These are phyloP conservation scores for Cydia pomonella DNA, from an alignment of 1,140 invertebrate species.

Conservation along the genomic window DNA sequence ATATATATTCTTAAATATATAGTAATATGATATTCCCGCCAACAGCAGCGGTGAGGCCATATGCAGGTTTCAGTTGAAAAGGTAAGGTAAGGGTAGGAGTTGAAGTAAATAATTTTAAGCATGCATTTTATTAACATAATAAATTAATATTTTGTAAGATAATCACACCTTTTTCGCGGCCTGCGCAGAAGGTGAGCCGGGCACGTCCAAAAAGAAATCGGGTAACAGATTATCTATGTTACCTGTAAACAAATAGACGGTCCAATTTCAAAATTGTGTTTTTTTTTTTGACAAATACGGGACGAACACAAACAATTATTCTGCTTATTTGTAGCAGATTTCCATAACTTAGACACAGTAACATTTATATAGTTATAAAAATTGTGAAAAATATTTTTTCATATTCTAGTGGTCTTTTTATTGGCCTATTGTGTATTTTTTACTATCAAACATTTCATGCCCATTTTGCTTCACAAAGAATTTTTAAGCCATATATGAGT, in stretches of 20 bases:
- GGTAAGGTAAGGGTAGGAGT: background rate
- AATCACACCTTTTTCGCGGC: conserved; percentile 55
- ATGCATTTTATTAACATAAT: conserved; percentile 8
- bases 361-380: too few species aligned
- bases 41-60: background rate
- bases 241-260: conserved; percentile 74
- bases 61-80: conserved; percentile 2
- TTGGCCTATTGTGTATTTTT: too few species aligned
- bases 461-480: too few species aligned
- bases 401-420: too few species aligned
- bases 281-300: conserved; percentile 35
- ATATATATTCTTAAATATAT: too few species aligned
- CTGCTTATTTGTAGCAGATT: conserved; percentile 8
- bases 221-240: conserved; percentile 87
- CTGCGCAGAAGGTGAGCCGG: conserved; percentile 43
- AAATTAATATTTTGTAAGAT: conserved; percentile 23
- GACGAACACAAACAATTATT: conserved; percentile 35
- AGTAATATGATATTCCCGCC: too few species aligned
- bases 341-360: too few species aligned
- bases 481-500: too few species aligned
- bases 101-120: background rate
- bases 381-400: too few species aligned
- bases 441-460: too few species aligned
- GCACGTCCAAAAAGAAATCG: conserved; percentile 94
- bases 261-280: conserved; percentile 33